Evolutionary conservation across 1,140 invertebrate species (phyloP), one percentile per base, ranked within the genome.

Genomic region (Trinorchestia longiramus): DNA sequence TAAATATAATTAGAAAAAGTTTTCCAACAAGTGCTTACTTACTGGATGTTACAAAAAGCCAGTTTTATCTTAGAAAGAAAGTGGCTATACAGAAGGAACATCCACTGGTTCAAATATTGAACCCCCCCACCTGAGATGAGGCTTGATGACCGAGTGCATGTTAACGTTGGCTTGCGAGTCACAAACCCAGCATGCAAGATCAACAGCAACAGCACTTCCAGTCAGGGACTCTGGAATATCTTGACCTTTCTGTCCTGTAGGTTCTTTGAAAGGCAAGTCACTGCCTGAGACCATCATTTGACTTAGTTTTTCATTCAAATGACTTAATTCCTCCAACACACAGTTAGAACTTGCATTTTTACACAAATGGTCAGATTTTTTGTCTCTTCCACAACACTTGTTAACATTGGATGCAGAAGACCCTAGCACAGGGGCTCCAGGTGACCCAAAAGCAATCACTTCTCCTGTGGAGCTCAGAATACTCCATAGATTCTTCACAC

Each of bases 171-270:
- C 57, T 87, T 96, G 95, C 0, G 95, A 91, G 43, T 96, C 96
- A 36, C 96, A 95, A 44, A 96, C 95, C 96, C 96, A 96, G 62
- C 96, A 57, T 36, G 96, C 77, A 23, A 96, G 95, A 45, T 96
- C 96, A 90, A 96, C 57, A 44, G 96, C 96, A 62, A 96, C 96
- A 15, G 96, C 96, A 57, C 90, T 45, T 11, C 96, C 92, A 3
- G 44, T 44, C 43, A 94, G 40, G 3, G 92, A 44, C 19, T n/a
- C 0, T 8, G 19, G 43, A 28, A 94, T 45, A 47, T 47, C 44
- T 45, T 94, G 43, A 45, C 8, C 43, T 15, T 19, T 42, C 4
- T 41, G 11, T 8, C 11, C 0, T 42, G 0, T 90, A 42, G 88
- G 43, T 19, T 42, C 88, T 17, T 42, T 3, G 36, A 4, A 19